These are phyloP conservation scores for Diglossa brunneiventris DNA, from an alignment of 2,113 vertebrate genomes.

Conservation along the genomic window DNA sequence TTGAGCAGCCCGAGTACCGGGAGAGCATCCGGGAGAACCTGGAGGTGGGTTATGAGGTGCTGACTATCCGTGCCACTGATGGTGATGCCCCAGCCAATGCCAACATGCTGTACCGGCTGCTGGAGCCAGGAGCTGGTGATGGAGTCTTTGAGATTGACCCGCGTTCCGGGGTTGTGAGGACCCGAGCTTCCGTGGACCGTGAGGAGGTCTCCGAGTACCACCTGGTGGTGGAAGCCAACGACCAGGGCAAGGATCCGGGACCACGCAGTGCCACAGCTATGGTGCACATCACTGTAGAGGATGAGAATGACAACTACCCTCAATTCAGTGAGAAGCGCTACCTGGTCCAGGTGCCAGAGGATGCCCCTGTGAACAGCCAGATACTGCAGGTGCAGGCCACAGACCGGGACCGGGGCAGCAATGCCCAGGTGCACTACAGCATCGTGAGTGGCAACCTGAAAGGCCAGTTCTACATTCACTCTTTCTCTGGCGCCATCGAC, in stretches of 20 bases:
- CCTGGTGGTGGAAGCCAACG: constrained; percentile 91
- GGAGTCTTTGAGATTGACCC: constrained; percentile 90
- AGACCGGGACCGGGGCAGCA: constrained; percentile 88
- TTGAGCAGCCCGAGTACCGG: constrained; percentile 89
- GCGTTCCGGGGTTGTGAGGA: constrained; percentile 87
- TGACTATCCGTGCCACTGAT: constrained; percentile 91
- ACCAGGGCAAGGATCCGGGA: constrained; percentile 90
- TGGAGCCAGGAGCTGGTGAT: constrained; percentile 74
- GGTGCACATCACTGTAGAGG: constrained; percentile 88
- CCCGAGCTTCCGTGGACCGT: constrained; percentile 82
- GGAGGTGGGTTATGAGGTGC: constrained; percentile 92
- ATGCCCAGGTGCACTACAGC: constrained; percentile 92
- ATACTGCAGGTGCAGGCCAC: constrained; percentile 89
- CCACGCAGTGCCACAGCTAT: constrained; percentile 88
- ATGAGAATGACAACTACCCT: constrained; percentile 95
- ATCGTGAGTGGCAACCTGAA: constrained; percentile 93
- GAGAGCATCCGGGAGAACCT: constrained; percentile 90
- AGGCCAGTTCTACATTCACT: constrained; percentile 94
- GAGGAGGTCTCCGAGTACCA: constrained; percentile 83
- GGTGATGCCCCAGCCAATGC: constrained; percentile 92
- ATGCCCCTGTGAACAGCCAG: constrained; percentile 85
- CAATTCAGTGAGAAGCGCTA: constrained; percentile 94
- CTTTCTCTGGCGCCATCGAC: constrained; percentile 87
- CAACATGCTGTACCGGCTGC: constrained; percentile 92
- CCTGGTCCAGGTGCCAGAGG: constrained; percentile 87